Conservation (phyloP, 37 sponge, comb jelly and placozoan species). For the Oopsacas minuta region DNA sequence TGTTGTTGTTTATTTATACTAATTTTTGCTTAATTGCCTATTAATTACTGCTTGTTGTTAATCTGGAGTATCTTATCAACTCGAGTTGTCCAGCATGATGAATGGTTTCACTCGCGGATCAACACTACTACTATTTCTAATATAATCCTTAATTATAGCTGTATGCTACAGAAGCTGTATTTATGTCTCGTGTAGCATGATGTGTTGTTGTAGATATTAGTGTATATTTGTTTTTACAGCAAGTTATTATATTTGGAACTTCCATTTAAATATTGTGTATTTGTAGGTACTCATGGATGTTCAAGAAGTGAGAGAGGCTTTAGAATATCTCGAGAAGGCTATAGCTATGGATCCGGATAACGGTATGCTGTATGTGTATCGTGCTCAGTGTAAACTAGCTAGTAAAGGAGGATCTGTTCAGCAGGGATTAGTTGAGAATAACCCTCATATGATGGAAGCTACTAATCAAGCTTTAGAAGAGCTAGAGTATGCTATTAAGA, state of each 20-base stretch:
- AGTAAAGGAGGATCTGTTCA: background rate
- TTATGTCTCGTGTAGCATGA: background rate
- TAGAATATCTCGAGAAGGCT: background rate
- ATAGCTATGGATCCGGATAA: constrained; percentile 14
- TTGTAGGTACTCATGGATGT: background rate
- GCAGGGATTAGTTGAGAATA: background rate
- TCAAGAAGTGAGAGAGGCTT: background rate
- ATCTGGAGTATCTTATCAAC: no score
- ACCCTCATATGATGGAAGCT: background rate
- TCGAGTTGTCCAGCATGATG: no score
- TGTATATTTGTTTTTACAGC: no score
- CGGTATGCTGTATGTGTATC: background rate
- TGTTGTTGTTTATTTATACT: background rate
- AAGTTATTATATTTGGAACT: no score
- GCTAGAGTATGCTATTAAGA: constrained; percentile 19
- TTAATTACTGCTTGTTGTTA: background rate
- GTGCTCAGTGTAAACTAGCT: background rate
- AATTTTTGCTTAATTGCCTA: background rate
- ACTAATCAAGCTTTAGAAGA: background rate
- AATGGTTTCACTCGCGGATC: no score
- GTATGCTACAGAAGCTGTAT: background rate
- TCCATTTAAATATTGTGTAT: no score
- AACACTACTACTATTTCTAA: no score
- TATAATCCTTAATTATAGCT: no score
- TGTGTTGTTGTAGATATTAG: background rate